Evolutionary conservation across 2,113 vertebrate genomes (phyloP).

Genomic region (Brienomyrus longianalis): DNA sequence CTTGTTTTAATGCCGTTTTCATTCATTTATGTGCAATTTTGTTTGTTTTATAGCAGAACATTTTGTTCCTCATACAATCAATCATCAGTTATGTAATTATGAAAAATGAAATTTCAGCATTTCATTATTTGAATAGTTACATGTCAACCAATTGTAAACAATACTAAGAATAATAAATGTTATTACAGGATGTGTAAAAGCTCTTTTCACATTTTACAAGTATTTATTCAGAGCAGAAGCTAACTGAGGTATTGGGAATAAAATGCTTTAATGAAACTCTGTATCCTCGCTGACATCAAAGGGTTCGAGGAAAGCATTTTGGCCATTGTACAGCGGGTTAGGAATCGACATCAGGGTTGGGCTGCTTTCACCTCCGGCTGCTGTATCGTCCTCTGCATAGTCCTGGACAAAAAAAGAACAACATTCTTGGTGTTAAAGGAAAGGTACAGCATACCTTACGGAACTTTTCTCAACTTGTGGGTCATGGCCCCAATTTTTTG

Average conservation of each 20-base stretch:
- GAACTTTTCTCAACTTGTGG: background rate
- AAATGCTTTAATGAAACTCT: background rate
- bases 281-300: constrained; percentile 60
- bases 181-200: background rate
- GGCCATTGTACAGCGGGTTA: constrained; percentile 73
- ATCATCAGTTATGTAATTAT: background rate
- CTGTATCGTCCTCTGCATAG: constrained; percentile 59
- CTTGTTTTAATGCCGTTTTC: constrained; percentile 1
- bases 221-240: background rate
- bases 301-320: constrained; percentile 59
- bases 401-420: constrained; percentile 6
- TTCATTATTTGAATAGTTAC: background rate
- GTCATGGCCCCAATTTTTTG: background rate
- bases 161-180: background rate
- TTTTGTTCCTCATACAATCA: background rate
- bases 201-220: background rate
- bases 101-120: background rate
- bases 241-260: background rate
- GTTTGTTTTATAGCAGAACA: background rate
- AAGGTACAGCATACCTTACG: background rate
- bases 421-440: background rate
- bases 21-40: background rate
- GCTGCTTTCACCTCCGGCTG: constrained; percentile 39
- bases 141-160: background rate
- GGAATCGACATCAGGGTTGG: constrained; percentile 71